These are phyloP conservation scores for Mantis religiosa DNA, from an alignment of 2,888 invertebrate species.

Conservation along the genomic window DNA sequence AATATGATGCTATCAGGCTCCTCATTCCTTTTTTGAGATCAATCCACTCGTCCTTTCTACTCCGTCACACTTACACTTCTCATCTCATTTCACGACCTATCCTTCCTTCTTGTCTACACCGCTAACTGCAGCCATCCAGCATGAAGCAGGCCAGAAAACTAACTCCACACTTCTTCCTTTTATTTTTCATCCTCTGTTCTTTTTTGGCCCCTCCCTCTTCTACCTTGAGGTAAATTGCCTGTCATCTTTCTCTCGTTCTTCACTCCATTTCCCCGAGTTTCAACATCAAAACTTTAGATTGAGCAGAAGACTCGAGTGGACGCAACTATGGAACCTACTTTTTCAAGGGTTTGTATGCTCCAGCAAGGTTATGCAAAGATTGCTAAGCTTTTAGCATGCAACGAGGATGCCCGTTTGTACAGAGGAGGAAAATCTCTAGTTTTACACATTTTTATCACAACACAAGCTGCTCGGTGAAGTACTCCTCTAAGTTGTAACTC, in stretches of 20 bases:
- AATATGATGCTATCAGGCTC: not conserved
- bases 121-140: not conserved
- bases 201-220: slow-evolving; percentile 8
- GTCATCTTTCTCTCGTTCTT: slow-evolving; percentile 28
- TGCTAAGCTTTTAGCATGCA: not conserved
- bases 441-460: not conserved
- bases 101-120: not conserved
- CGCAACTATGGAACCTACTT: not conserved
- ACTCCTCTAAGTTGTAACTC: too few species aligned
- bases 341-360: not conserved
- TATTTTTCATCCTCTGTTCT: not conserved
- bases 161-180: not conserved
- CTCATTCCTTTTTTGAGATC: not conserved
- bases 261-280: slow-evolving; percentile 24
- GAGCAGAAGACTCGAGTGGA: not conserved
- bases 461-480: not conserved
- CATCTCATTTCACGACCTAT: not conserved
- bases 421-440: not conserved
- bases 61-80: not conserved
- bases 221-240: slow-evolving; percentile 28
- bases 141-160: not conserved
- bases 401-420: too few species aligned
- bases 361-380: too few species aligned
- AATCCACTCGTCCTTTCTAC: not conserved
- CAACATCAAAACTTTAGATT: slow-evolving; percentile 29